Evolutionary conservation across 2,888 invertebrate species (phyloP).

Genomic region (Megamerina dolium): DNA sequence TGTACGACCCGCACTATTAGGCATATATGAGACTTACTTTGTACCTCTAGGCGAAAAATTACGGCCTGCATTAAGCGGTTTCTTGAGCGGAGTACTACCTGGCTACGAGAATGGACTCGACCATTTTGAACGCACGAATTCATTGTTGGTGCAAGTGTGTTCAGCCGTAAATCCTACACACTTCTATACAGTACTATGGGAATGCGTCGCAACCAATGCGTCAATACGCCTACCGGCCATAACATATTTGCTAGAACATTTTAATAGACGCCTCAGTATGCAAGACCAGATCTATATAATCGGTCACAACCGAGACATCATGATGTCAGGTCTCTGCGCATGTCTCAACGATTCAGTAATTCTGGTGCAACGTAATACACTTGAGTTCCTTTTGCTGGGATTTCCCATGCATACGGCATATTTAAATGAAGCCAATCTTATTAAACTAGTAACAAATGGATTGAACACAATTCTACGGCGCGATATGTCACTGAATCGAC

Average conservation of each 20-base stretch:
- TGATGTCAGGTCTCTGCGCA: conserved; percentile 73
- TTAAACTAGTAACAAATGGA: conserved; percentile 65
- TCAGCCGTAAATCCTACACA: conserved; percentile 68
- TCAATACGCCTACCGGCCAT: conserved; percentile 76
- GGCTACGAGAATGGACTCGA: conserved; percentile 82
- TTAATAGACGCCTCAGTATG: conserved; percentile 70
- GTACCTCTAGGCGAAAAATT: conserved; percentile 66
- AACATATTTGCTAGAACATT: conserved; percentile 71
- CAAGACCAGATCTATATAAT: conserved; percentile 77
- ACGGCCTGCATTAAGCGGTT: conserved; percentile 76
- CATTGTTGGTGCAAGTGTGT: conserved; percentile 53
- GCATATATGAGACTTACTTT: conserved; percentile 82
- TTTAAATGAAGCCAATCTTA: conserved; percentile 62
- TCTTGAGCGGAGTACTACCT: conserved; percentile 79
- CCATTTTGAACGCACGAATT: conserved; percentile 65
- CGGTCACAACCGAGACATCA: conserved; percentile 75
- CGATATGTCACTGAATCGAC: conserved; percentile 83
- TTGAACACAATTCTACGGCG: conserved; percentile 69
- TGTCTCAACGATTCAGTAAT: conserved; percentile 74
- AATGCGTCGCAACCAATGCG: conserved; percentile 74
- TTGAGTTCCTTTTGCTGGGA: conserved; percentile 75
- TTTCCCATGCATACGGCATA: conserved; percentile 80
- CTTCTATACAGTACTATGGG: conserved; percentile 86
- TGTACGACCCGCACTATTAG: conserved; percentile 73
- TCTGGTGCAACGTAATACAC: conserved; percentile 76